A percentile compares a stretch with the other conserved stretches of the same genome.
Conservation (phyloP, 1,140 invertebrate species). For the Bombus vancouverensis region DNA sequence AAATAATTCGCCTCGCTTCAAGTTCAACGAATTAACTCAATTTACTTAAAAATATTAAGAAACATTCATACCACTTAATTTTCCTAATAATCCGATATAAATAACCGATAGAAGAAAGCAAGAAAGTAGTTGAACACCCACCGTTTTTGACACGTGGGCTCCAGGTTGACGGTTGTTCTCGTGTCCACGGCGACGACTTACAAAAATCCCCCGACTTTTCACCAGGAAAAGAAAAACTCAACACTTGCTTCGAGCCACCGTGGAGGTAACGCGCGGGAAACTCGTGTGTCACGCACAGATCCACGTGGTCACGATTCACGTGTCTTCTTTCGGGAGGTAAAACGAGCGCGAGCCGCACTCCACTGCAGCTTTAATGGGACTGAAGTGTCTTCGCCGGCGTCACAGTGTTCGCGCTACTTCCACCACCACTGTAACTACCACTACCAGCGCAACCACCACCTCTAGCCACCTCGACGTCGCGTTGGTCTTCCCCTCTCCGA, state of each 20-base stretch:
- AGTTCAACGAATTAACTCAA: too few relatives aligned
- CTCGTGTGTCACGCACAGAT: conserved; percentile 50
- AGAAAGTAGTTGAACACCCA: conserved; percentile 58
- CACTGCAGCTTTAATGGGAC: conserved; percentile 73
- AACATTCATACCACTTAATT: neutral
- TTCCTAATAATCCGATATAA: neutral
- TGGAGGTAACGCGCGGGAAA: conserved; percentile 20
- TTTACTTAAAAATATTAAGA: neutral
- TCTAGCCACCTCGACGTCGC: conserved; percentile 21
- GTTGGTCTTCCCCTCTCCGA: conserved; percentile 19
- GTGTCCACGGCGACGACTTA: conserved; percentile 72
- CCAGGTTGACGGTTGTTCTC: conserved; percentile 82
- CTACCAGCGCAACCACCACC: conserved; percentile 20
- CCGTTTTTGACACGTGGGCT: conserved; percentile 84
- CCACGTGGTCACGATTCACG: conserved; percentile 74
- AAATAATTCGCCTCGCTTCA: too few relatives aligned
- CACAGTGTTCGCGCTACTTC: conserved; percentile 48
- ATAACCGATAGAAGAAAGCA: neutral
- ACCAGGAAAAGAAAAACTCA: conserved; percentile 25
- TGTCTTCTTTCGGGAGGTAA: conserved; percentile 56
- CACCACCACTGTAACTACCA: conserved; percentile 25
- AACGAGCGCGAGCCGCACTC: conserved; percentile 70
- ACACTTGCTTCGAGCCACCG: conserved; percentile 38
- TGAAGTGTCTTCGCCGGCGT: conserved; percentile 60
- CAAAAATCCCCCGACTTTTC: conserved; percentile 14